Base-by-base conservation (phyloP, 53 echinoderm and acorn worm species). In the Echinometra lucunter region DNA sequence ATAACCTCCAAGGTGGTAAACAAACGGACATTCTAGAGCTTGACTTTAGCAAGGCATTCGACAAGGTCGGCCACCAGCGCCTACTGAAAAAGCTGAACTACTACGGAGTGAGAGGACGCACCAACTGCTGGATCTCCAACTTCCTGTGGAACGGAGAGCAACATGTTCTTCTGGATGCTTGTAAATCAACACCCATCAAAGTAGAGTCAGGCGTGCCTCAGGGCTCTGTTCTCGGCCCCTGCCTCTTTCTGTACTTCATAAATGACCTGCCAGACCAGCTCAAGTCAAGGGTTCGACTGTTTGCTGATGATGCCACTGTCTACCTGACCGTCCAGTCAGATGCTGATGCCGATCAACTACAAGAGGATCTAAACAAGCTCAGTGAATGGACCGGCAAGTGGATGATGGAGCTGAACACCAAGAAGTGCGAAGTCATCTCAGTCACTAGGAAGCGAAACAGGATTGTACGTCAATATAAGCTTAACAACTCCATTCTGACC, bases 151-250 rank as follows among this genome's bases (percentile, higher is more conserved):
- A 91, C 56, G 49, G 96, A 3, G 35, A 55, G 1, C 96, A 95
- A 66, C 44, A 53, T 58, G 96, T 96, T 19, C 94, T 96, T 30
- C 25, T 95, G 4, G 95, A 96, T 56, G 95, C 95, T 3, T 27
- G 45, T 27, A 66, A 37, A 30, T 95, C 95, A 38, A 15, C 44
- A 8, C 49, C 66, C 28, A 92, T 91, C 2, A 42, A 66, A 1
- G 95, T 96, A 15, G 67, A 56, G 12, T 96, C 96, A 5, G 96
- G 94, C 25, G 89, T 96, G 38, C 96, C 94, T 0, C 95, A 96
- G 72, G 95, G 95, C 25, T 85, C 95, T 19, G 94, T 95, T 1
- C 85, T 95, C 44, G 94, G 96, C 7, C 95, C 95, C 7, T 58
- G 74, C 30, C 74, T 95, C 49, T 96, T 95, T 57, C 74, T 94